Evolutionary conservation across 2,113 vertebrate genomes (phyloP).

Genomic region (Oryzias celebensis): DNA sequence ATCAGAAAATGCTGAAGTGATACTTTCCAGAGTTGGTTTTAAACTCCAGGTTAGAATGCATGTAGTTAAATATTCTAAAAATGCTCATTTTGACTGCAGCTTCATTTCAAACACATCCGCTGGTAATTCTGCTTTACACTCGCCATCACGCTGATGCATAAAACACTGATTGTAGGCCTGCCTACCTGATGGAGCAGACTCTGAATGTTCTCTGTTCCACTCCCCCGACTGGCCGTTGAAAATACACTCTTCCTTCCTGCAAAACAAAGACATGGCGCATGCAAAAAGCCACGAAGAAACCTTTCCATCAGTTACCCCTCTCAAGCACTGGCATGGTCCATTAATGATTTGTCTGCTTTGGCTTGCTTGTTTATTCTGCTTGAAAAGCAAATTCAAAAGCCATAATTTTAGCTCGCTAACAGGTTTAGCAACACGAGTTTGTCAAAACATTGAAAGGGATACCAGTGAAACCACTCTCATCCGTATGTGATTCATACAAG

Average conservation of each 20-base stretch:
- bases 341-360: conserved; percentile 44
- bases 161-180: conserved; percentile 29
- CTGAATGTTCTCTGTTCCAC: conserved; percentile 24
- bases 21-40: no score
- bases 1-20: no score
- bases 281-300: conserved; percentile 27
- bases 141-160: conserved; percentile 21
- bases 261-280: conserved; percentile 22
- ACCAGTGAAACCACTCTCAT: conserved; percentile 1
- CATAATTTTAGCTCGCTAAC: conserved; percentile 9
- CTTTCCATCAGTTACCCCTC: conserved; percentile 40
- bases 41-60: neutral
- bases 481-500: conserved; percentile 7
- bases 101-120: neutral
- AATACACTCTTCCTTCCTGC: conserved; percentile 2
- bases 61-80: neutral
- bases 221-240: conserved; percentile 18
- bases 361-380: conserved; percentile 43
- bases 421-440: conserved; percentile 12
- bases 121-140: neutral
- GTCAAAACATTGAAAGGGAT: neutral
- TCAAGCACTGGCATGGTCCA: conserved; percentile 38
- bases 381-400: neutral
- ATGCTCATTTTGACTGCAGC: no score
- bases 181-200: conserved; percentile 22